These are phyloP conservation scores for Ferrisia virgata DNA, from an alignment of 2,888 invertebrate species.

Conservation along the genomic window DNA sequence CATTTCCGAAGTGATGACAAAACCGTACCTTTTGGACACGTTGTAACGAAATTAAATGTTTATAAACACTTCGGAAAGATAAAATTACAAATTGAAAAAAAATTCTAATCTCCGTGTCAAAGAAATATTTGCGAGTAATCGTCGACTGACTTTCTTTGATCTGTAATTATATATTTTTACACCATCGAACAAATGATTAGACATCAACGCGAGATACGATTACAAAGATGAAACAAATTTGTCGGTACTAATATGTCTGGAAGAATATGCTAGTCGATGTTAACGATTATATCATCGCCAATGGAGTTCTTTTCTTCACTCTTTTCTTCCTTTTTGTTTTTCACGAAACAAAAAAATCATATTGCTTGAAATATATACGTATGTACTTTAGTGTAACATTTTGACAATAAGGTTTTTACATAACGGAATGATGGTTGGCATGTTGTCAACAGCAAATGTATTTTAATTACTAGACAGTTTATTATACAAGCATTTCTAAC, in stretches of 20 bases:
- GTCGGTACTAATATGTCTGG: background rate
- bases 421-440: conserved; percentile 37
- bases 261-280: background rate
- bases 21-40: background rate
- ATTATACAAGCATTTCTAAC: conserved; percentile 43
- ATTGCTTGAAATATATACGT: background rate
- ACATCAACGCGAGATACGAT: background rate
- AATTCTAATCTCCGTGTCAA: background rate
- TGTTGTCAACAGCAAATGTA: conserved; percentile 43
- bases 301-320: background rate
- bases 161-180: background rate
- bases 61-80: background rate
- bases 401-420: conserved; percentile 41
- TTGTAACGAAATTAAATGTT: background rate
- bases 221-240: conserved; percentile 25
- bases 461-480: conserved; percentile 45
- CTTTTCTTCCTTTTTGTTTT: background rate
- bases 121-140: conserved; percentile 4
- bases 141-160: conserved; percentile 13
- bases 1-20: background rate
- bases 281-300: background rate
- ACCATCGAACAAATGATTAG: background rate
- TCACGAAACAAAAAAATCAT: background rate
- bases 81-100: background rate
- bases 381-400: background rate